A percentile compares a stretch with the other conserved stretches of the same genome.
phyloP scores from a whole-genome alignment of 1,140 invertebrate genomes.

The Ectropis grisescens region DNA sequence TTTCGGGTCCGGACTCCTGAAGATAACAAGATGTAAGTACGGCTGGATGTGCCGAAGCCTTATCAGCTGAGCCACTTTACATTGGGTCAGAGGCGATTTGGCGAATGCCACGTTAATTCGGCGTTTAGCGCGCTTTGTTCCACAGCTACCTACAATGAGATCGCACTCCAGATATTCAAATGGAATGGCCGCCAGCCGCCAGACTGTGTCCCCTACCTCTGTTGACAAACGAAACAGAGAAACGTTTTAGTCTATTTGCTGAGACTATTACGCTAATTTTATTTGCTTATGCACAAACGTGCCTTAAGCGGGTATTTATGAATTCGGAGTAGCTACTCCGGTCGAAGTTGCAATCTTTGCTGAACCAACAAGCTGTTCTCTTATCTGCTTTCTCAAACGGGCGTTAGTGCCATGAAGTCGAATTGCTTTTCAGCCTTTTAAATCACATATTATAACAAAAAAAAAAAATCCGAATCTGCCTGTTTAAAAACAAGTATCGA shows the following conservation, averaged over 20 bases:
- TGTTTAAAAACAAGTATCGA: no score
- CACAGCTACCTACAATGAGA: slow-evolving; percentile 28
- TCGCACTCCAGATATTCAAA: slow-evolving; percentile 45
- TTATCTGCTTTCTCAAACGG: no score
- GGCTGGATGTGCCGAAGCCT: slow-evolving; percentile 28
- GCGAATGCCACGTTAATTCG: slow-evolving; percentile 41
- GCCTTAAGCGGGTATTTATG: slow-evolving; percentile 9
- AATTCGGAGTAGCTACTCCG: slow-evolving; percentile 1
- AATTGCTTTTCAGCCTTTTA: no score
- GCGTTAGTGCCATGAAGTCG: no score
- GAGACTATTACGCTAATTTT: slow-evolving; percentile 32
- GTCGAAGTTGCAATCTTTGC: slow-evolving; percentile 2
- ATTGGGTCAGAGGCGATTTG: slow-evolving; percentile 45
- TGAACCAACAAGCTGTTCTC: slow-evolving; percentile 2
- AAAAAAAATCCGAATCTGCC: no score
- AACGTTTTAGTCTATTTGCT: slow-evolving; percentile 31
- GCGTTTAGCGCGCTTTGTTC: slow-evolving; percentile 41
- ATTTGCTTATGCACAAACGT: slow-evolving; percentile 26
- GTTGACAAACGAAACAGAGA: slow-evolving; percentile 32
- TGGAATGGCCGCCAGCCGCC: slow-evolving; percentile 24
- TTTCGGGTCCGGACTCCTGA: slow-evolving; percentile 34
- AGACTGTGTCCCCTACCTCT: slow-evolving; percentile 17
- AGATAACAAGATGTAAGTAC: slow-evolving; percentile 49
- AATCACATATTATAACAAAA: no score
- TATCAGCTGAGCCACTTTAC: slow-evolving; percentile 34